phyloP scores from a whole-genome alignment of 2,797 vertebrate species.

The Coregonus suidteri region DNA sequence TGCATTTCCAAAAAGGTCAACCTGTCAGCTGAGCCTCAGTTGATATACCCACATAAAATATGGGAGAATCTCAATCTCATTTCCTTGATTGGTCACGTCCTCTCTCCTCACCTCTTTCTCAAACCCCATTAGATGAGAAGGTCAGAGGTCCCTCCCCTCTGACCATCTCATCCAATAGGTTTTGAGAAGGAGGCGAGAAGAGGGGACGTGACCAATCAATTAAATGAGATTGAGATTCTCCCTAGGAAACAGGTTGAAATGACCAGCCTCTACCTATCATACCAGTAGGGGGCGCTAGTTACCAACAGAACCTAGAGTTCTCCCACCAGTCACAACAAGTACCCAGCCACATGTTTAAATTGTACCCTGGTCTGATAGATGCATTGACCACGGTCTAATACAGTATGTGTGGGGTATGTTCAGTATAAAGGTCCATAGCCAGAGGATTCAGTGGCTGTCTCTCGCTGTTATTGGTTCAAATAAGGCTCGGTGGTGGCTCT shows the following conservation, averaged over 20 bases:
- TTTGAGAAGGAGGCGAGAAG: too few species aligned
- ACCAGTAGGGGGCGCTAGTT: constrained; percentile 62
- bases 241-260: neutral
- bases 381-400: neutral
- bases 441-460: neutral
- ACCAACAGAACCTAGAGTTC: constrained; percentile 12
- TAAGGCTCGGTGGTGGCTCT: neutral
- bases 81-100: too few species aligned
- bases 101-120: too few species aligned
- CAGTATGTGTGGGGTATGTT: neutral
- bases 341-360: neutral
- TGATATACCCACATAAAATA: neutral
- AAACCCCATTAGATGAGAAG: too few species aligned
- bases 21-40: neutral
- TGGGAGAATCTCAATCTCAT: too few species aligned
- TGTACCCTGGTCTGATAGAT: neutral
- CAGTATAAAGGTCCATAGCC: neutral
- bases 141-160: too few species aligned
- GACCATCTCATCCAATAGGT: too few species aligned
- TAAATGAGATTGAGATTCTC: too few species aligned
- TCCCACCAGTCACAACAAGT: neutral
- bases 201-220: too few species aligned
- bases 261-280: neutral
- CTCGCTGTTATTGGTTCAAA: neutral
- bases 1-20: neutral